Percentiles rank a stretch among this genome's conserved stretches.
These are phyloP conservation scores for Grammomys dolichurus DNA, from an alignment of 2,113 vertebrate species.

Conservation along the genomic window DNA sequence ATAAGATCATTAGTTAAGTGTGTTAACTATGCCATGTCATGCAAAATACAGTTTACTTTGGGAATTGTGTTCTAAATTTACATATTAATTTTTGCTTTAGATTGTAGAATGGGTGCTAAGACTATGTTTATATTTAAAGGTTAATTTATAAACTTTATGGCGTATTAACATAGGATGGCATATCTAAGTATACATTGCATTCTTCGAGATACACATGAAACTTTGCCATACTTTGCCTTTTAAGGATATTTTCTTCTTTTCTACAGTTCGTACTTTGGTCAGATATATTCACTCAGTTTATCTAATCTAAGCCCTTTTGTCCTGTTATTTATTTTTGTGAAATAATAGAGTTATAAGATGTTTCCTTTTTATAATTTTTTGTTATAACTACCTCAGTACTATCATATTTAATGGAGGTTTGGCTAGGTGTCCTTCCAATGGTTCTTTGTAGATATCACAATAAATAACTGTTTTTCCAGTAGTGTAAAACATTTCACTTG, in stretches of 20 bases:
- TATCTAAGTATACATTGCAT: neutral
- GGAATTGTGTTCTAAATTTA: neutral
- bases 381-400: neutral
- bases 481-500: neutral
- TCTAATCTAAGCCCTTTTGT: neutral
- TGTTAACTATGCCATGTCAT: neutral
- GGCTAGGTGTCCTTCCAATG: neutral
- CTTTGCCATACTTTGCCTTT: neutral
- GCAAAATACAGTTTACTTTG: neutral
- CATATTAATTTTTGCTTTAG: neutral
- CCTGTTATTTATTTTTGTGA: neutral
- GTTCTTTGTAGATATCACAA: neutral
- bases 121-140: neutral
- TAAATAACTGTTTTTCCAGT: neutral
- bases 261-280: neutral
- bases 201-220: neutral
- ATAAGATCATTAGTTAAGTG: neutral
- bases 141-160: neutral
- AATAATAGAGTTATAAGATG: neutral
- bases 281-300: neutral
- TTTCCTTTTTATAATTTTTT: neutral
- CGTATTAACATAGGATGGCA: fast-evolving
- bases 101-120: neutral
- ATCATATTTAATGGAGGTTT: neutral
- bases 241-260: neutral